These are phyloP conservation scores for Candidula unifasciata DNA, from an alignment of 2,888 invertebrate genomes.

Conservation along the genomic window DNA sequence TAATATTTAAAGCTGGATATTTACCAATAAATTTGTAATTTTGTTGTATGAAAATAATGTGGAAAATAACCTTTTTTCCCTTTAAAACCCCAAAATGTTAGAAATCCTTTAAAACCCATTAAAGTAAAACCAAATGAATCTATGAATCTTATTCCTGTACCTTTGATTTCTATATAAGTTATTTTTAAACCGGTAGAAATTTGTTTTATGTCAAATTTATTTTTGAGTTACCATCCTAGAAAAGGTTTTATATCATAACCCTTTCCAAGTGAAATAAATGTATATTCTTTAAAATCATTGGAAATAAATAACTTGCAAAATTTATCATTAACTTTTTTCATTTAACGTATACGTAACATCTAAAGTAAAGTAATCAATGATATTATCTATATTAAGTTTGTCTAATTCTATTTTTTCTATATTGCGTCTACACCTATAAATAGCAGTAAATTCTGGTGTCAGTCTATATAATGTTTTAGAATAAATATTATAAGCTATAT, in stretches of 20 bases:
- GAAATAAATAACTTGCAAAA: slow-evolving; percentile 29
- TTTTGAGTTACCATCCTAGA: slow-evolving; percentile 31
- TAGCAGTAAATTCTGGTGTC: background rate
- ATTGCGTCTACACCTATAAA: background rate
- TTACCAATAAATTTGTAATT: slow-evolving; percentile 19
- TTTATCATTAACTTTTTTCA: slow-evolving; percentile 14
- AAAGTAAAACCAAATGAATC: slow-evolving; percentile 25
- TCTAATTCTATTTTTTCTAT: background rate
- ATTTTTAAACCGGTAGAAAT: slow-evolving; percentile 12
- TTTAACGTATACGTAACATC: background rate
- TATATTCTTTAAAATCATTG: background rate
- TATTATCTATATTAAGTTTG: slow-evolving; percentile 11
- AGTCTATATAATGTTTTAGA: background rate
- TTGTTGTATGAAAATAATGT: slow-evolving; percentile 6
- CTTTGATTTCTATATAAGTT: slow-evolving; percentile 12
- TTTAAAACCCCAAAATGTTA: background rate
- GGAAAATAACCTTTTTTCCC: slow-evolving; percentile 34
- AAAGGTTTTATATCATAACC: slow-evolving; percentile 23
- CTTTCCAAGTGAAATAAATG: slow-evolving; percentile 29
- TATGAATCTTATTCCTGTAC: slow-evolving; percentile 30
- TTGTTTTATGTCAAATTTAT: slow-evolving; percentile 4
- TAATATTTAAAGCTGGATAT: slow-evolving; percentile 9
- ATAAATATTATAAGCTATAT: slow-evolving; percentile 1
- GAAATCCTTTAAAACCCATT: slow-evolving; percentile 1
- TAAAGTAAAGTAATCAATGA: background rate